Conservation (phyloP, 2,888 invertebrate genomes). For the Drepana falcataria region DNA sequence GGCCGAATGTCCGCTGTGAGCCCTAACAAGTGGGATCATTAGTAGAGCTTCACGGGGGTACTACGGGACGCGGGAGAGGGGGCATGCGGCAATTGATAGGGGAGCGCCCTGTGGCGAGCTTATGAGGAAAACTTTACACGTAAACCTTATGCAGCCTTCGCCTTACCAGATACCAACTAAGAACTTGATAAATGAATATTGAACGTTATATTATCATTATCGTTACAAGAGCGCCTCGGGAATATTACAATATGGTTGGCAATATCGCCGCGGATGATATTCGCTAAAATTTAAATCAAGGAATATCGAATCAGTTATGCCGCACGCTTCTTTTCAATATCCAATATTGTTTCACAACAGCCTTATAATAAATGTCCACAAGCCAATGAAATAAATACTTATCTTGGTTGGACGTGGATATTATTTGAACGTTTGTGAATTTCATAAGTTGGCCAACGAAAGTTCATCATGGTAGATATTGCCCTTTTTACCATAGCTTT, state of each 20-base stretch:
- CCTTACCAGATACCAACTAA: conserved; percentile 31
- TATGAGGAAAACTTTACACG: conserved; percentile 73
- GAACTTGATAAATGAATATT: conserved; percentile 50
- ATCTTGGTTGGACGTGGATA: background rate
- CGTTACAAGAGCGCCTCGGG: background rate
- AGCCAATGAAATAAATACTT: conserved; percentile 10
- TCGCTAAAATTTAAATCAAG: conserved; percentile 14
- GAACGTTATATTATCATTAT: conserved; percentile 27
- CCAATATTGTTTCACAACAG: conserved; percentile 11
- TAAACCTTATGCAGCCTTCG: conserved; percentile 51
- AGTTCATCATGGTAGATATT: no score
- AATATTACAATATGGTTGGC: conserved; percentile 4
- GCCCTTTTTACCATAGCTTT: background rate
- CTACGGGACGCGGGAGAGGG: conserved; percentile 23
- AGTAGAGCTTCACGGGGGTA: conserved; percentile 47
- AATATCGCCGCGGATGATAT: background rate
- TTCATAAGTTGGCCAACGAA: background rate
- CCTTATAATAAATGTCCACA: conserved; percentile 15
- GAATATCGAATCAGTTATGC: conserved; percentile 19
- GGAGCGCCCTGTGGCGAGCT: conserved; percentile 67
- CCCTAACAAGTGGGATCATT: conserved; percentile 77
- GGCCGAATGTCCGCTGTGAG: conserved; percentile 70
- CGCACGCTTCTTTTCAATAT: conserved; percentile 17
- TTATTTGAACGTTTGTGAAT: background rate
- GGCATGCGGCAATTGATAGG: conserved; percentile 66